These are phyloP conservation scores for Dicrurus megarhynchus DNA, from an alignment of 2,113 vertebrate species.

Conservation along the genomic window DNA sequence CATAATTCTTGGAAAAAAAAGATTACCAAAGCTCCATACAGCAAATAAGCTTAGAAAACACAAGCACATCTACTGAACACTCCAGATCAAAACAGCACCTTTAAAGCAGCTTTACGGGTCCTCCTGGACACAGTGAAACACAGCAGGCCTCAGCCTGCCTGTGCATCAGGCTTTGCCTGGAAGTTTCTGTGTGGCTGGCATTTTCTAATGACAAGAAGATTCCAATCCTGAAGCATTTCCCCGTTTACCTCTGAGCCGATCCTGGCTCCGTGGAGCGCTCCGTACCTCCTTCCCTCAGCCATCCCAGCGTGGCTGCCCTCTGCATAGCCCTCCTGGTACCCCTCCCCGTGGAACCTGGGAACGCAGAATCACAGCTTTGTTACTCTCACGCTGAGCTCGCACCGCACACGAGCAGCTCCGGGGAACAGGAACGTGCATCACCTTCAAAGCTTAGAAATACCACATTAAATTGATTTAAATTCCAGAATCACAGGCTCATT, in stretches of 20 bases:
- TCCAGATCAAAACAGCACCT: not conserved
- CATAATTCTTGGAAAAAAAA: not conserved
- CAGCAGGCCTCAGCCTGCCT: not conserved
- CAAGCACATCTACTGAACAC: not conserved
- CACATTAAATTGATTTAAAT: fast-evolving
- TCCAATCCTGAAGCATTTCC: fast-evolving
- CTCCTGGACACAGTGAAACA: not conserved
- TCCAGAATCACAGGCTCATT: not conserved
- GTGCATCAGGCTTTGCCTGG: not conserved
- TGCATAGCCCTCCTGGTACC: conserved; percentile 82
- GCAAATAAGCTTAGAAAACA: not conserved
- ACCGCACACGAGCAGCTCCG: fast-evolving
- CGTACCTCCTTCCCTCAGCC: conserved; percentile 77
- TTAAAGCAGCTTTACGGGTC: not conserved
- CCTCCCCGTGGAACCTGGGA: conserved; percentile 81
- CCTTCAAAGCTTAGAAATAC: fast-evolving
- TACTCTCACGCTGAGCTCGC: fast-evolving
- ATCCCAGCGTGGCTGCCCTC: conserved; percentile 76
- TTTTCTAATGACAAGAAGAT: not conserved
- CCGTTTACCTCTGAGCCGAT: conserved; percentile 81
- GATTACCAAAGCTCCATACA: fast-evolving
- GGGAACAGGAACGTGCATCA: fast-evolving
- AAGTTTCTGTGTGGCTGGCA: not conserved
- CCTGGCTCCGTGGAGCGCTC: conserved; percentile 78
- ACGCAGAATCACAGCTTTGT: not conserved